These are phyloP conservation scores for Caenorhabditis drosophilae DNA, from an alignment of 2,888 invertebrate genomes.

Conservation along the genomic window DNA sequence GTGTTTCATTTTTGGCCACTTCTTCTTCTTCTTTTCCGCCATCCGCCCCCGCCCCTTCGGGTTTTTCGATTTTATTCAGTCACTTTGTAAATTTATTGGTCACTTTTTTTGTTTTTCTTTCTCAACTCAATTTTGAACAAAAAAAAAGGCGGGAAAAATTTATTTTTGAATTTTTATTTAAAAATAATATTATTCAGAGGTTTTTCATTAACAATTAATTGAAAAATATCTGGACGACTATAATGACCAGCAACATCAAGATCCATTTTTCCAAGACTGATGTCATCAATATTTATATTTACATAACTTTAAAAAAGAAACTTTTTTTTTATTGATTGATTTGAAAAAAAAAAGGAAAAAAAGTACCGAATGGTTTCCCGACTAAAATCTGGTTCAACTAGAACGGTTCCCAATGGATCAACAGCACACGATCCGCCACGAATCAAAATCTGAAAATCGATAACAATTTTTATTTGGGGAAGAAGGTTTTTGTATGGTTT, in stretches of 20 bases:
- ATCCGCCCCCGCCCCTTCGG: too few species aligned
- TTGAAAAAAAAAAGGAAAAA: too few species aligned
- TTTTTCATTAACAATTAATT: slow-evolving; percentile 47
- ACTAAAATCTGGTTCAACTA: slow-evolving; percentile 55
- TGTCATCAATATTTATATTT: slow-evolving; percentile 44
- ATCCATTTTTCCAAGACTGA: slow-evolving; percentile 55
- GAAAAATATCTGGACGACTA: slow-evolving; percentile 53
- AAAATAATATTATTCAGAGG: slow-evolving; percentile 22
- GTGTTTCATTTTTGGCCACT: too few species aligned
- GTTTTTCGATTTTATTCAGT: too few species aligned
- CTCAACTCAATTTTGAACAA: background rate
- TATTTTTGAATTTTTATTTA: too few species aligned
- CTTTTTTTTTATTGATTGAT: too few species aligned
- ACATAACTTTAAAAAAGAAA: too few species aligned
- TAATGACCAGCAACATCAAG: slow-evolving; percentile 57
- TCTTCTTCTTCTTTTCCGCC: too few species aligned
- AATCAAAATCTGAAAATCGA: slow-evolving; percentile 46
- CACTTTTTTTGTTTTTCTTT: too few species aligned
- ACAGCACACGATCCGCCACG: slow-evolving; percentile 64
- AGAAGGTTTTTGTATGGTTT: too few species aligned
- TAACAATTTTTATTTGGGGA: too few species aligned
- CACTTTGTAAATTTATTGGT: too few species aligned
- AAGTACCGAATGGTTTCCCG: slow-evolving; percentile 44
- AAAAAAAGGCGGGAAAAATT: background rate
- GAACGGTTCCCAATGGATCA: slow-evolving; percentile 58